Percentiles rank a stretch among this genome's conserved stretches.
These are phyloP conservation scores for Monoplex corrugatus DNA, from an alignment of 2,888 invertebrate genomes.

Conservation along the genomic window DNA sequence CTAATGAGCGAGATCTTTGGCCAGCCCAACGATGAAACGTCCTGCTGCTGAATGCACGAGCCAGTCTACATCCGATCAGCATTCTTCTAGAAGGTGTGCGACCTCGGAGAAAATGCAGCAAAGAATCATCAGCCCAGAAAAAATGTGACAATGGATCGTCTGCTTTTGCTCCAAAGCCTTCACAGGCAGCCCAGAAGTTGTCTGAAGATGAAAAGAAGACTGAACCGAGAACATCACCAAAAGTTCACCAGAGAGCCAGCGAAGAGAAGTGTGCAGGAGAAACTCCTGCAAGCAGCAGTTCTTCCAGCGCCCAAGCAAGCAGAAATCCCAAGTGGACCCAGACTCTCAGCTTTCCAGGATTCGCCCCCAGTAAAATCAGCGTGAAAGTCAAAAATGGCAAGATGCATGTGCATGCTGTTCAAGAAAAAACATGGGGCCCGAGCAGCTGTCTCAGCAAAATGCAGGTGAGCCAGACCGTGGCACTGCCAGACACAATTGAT, in stretches of 20 bases:
- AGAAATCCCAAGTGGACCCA: slow-evolving; percentile 2
- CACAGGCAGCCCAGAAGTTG: not conserved
- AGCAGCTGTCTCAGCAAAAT: slow-evolving; percentile 21
- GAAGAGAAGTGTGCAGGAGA: not conserved
- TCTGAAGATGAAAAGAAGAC: not conserved
- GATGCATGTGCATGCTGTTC: not conserved
- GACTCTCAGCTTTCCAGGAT: not conserved
- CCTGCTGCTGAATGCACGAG: not conserved
- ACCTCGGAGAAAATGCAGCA: not conserved
- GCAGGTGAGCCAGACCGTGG: not conserved
- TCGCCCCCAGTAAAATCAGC: slow-evolving; percentile 31
- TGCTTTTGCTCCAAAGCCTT: not conserved
- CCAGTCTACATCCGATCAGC: not conserved
- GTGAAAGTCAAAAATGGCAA: slow-evolving; percentile 9
- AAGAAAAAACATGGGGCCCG: slow-evolving; percentile 19
- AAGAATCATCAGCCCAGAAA: not conserved
- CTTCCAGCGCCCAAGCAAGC: too few relatives aligned
- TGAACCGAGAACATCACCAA: not conserved
- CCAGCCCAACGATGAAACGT: not conserved
- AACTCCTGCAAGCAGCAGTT: not conserved
- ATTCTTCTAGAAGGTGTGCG: not conserved
- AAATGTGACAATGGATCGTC: not conserved
- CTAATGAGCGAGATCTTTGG: not conserved
- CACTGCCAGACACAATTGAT: slow-evolving; percentile 26
- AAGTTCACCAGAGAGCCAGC: not conserved